Conservation (phyloP, 2,797 vertebrate genomes). For the Falco columbarius region DNA sequence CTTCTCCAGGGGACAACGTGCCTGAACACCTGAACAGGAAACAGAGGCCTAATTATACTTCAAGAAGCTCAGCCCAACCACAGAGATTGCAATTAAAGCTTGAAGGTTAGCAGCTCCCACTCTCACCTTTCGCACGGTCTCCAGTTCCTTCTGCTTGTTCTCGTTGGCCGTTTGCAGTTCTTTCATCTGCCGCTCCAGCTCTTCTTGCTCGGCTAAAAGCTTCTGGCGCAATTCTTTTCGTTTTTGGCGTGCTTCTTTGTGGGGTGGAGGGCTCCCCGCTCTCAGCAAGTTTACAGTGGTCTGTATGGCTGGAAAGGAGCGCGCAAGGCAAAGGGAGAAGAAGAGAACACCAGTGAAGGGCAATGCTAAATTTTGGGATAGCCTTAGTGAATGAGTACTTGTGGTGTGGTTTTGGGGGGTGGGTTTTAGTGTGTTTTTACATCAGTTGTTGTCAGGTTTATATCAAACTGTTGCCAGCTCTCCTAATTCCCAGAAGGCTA, state of each 20-base stretch:
- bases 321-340: not conserved
- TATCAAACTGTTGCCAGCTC: not conserved
- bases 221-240: constrained; percentile 87
- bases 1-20: no score
- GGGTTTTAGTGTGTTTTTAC: not conserved
- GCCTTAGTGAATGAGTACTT: not conserved
- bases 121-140: constrained; percentile 90
- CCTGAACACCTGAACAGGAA: not conserved
- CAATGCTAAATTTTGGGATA: not conserved
- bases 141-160: constrained; percentile 91
- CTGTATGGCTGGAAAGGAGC: constrained; percentile 84
- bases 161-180: constrained; percentile 92
- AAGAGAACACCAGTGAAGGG: not conserved
- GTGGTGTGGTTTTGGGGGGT: no score
- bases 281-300: constrained; percentile 86
- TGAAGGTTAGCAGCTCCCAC: not conserved
- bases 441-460: not conserved
- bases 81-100: not conserved
- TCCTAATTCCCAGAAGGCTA: not conserved
- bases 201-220: constrained; percentile 89
- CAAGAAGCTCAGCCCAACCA: not conserved
- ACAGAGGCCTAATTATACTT: not conserved
- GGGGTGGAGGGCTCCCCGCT: constrained; percentile 84
- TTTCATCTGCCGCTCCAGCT: constrained; percentile 91
- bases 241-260: constrained; percentile 88